Conservation (phyloP, 2,797 vertebrate genomes). For the Triplophysa bombifrons region DNA sequence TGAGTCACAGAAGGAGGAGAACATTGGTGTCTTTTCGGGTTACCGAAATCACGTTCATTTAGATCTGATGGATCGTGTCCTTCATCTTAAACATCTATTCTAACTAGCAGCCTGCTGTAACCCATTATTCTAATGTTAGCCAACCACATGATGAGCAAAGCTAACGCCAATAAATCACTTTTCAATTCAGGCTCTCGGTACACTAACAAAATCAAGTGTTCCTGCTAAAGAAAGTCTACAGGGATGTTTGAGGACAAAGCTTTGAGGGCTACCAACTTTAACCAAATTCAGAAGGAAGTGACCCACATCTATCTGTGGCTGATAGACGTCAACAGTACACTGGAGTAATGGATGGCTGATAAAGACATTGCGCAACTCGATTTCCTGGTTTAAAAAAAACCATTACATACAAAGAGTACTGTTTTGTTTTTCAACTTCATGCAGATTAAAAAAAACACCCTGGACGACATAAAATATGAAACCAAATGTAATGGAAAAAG, state of each 20-base stretch:
- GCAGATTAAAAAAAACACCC: background rate
- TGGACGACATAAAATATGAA: background rate
- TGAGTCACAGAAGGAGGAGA: slow-evolving; percentile 18
- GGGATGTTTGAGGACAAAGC: slow-evolving; percentile 13
- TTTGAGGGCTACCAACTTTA: slow-evolving; percentile 15
- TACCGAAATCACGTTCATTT: slow-evolving; percentile 24
- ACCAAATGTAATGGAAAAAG: slow-evolving; percentile 7
- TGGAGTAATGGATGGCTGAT: background rate
- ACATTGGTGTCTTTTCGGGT: slow-evolving; percentile 12
- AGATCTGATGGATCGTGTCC: slow-evolving; percentile 31
- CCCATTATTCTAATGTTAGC: slow-evolving; percentile 30
- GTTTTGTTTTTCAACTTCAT: background rate
- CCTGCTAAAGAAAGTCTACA: background rate
- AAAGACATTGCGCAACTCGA: background rate
- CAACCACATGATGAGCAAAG: slow-evolving; percentile 7
- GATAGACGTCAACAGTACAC: background rate
- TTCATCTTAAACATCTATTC: slow-evolving; percentile 50
- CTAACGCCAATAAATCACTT: background rate
- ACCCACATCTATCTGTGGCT: background rate
- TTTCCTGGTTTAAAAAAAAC: background rate
- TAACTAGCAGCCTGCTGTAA: slow-evolving; percentile 47
- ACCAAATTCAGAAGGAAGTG: slow-evolving; percentile 31
- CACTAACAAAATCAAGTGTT: slow-evolving; percentile 45
- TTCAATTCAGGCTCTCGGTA: slow-evolving; percentile 25
- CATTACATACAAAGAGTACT: background rate